Base-by-base conservation (phyloP, 2,888 invertebrate species). In the Leucozona laternaria region DNA sequence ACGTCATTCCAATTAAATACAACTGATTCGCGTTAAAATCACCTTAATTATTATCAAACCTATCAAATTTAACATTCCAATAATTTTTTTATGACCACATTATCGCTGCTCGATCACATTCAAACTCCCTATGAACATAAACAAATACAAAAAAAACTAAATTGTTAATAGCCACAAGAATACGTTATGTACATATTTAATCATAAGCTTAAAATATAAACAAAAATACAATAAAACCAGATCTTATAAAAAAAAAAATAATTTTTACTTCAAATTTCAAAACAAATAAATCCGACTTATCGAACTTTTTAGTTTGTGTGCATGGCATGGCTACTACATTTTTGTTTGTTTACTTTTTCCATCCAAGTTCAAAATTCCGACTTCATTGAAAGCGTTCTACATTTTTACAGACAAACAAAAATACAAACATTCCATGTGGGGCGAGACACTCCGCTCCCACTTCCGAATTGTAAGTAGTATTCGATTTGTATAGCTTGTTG, bases 291-390 rank as follows among this genome's bases (percentile, higher is more conserved):
- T 3, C 2, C 13, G 31, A 6, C 34, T 20, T 58, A 60, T 40
- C 28, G 22, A 40, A 48, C n/a, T n/a, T 5, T 37, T 20, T 37
- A n/a, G 10, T n/a, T 57, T 45, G 45, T 58, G 31, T 15, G 22
- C n/a, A n/a, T 22, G 11, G 4, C 11, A 0, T 10, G 37, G 64
- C 50, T 50, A 45, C 43, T 57, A 31, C 37, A 53, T 43, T 43
- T 83, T 72, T 62, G 50, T 79, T 84, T 84, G 48, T 79, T 64
- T 75, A 75, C 64, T 48, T 55, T 75, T 75, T 75, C 50, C 64
- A 80, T 84, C 80, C 66, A 80, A 80, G 80, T 84, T 84, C 79
- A 84, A 79, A 79, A 66, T 79, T 84, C 79, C 84, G 20, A 80
- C 58, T 71, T 60, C 57, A 55, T 8, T 34, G 53, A 76, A 84